phyloP scores from a whole-genome alignment of 2,113 vertebrate genomes.

The Cyanistes caeruleus region DNA sequence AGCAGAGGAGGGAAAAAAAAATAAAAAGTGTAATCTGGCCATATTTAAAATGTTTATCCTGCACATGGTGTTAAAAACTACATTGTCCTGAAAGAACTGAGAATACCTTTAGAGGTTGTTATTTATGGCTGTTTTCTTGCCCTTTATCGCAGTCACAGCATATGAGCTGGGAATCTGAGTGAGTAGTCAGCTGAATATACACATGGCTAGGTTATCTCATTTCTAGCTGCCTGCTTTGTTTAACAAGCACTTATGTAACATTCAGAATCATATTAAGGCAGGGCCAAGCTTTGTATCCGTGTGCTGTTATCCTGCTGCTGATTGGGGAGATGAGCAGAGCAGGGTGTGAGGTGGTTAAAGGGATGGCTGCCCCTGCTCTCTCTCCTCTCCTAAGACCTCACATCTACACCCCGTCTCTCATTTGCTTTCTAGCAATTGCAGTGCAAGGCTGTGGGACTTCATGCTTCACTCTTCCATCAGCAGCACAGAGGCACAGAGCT shows the following conservation, averaged over 20 bases:
- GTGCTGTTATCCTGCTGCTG: background rate
- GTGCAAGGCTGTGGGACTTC: background rate
- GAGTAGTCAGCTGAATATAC: slow-evolving; percentile 40
- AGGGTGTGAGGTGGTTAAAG: background rate
- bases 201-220: slow-evolving; percentile 41
- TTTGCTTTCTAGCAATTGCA: background rate
- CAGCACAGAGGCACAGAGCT: background rate
- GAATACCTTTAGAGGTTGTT: background rate
- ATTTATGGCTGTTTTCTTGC: slow-evolving; percentile 8
- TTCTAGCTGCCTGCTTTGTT: slow-evolving; percentile 53
- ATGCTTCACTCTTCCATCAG: background rate
- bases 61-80: background rate
- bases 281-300: background rate
- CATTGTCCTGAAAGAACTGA: background rate
- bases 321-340: background rate
- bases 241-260: slow-evolving; percentile 33
- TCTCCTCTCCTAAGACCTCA: background rate
- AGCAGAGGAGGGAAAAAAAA: background rate
- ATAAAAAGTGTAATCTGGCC: background rate
- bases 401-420: background rate
- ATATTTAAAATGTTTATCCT: background rate
- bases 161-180: background rate
- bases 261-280: slow-evolving; percentile 1
- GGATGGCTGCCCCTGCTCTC: background rate
- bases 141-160: background rate